Evolutionary conservation across 2,888 invertebrate genomes (phyloP).

Genomic region (Azorinus chamasolen): DNA sequence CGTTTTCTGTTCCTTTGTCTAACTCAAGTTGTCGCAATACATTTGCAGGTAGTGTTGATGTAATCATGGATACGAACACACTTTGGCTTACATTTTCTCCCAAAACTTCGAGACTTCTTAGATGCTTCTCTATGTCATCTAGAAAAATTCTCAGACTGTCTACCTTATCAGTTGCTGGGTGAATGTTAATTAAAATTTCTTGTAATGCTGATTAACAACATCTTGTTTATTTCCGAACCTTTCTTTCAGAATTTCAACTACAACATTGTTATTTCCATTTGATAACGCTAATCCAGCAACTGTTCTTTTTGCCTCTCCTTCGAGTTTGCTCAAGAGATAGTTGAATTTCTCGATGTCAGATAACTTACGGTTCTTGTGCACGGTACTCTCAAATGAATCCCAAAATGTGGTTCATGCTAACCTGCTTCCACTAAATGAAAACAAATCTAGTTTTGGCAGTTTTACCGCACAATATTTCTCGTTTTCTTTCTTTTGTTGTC

Average conservation of each 20-base stretch:
- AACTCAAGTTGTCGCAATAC: slow-evolving; percentile 25
- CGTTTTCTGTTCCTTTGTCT: slow-evolving; percentile 8
- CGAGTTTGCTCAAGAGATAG: slow-evolving; percentile 18
- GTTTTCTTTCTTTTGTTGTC: no score
- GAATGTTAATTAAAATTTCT: background rate
- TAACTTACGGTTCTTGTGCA: slow-evolving; percentile 10
- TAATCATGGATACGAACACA: slow-evolving; percentile 1
- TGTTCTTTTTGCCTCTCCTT: slow-evolving; percentile 22
- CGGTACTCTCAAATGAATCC: slow-evolving; percentile 15
- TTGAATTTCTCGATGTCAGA: slow-evolving; percentile 24
- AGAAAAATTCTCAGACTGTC: slow-evolving; percentile 15
- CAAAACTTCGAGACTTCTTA: slow-evolving; percentile 25
- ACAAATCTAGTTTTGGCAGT: no score
- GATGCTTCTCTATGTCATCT: slow-evolving; percentile 24
- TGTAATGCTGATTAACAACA: slow-evolving; percentile 28
- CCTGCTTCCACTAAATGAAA: no score
- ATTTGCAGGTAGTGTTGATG: slow-evolving; percentile 6
- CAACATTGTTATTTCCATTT: slow-evolving; percentile 31
- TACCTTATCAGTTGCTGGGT: no score
- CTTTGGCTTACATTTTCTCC: slow-evolving; percentile 19
- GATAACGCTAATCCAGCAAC: slow-evolving; percentile 25
- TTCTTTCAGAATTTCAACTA: slow-evolving; percentile 19
- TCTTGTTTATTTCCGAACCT: slow-evolving; percentile 37
- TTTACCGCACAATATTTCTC: no score
- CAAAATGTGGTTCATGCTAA: no score